These are phyloP conservation scores for Phalacrocorax aristotelis DNA, from an alignment of 2,113 vertebrate species.

Conservation along the genomic window DNA sequence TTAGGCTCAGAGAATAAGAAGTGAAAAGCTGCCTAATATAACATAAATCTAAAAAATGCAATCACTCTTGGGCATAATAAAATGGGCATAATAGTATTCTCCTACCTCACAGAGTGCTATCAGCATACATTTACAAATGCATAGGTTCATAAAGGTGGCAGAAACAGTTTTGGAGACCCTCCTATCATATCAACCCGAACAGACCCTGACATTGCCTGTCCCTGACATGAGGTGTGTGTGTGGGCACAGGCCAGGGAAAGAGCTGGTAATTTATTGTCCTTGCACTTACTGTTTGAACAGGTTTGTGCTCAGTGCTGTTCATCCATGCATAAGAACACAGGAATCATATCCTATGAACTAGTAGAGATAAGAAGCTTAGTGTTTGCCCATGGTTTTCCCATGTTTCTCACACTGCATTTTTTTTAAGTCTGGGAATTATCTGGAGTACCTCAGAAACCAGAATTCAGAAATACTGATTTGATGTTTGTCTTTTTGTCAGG, in stretches of 20 bases:
- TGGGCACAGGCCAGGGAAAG: background rate
- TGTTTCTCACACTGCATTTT: background rate
- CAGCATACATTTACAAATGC: conserved; percentile 37
- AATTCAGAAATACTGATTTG: background rate
- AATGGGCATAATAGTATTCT: conserved; percentile 43
- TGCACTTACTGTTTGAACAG: background rate
- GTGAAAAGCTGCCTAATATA: conserved; percentile 62
- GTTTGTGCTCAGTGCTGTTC: background rate
- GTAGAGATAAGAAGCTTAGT: background rate
- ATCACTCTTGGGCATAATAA: conserved; percentile 59
- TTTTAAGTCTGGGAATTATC: background rate
- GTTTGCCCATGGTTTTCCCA: background rate
- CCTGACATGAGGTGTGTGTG: fast-evolving
- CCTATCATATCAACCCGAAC: background rate
- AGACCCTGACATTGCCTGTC: background rate
- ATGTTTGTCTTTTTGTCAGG: background rate
- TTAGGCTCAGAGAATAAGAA: conserved; percentile 54
- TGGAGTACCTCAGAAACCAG: background rate
- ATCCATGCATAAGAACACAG: background rate
- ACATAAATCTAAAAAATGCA: conserved; percentile 59
- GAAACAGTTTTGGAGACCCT: background rate
- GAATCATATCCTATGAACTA: background rate
- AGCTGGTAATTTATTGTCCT: background rate
- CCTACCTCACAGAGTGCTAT: conserved; percentile 24
- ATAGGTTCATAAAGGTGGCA: background rate